phyloP scores from a whole-genome alignment of 2,888 invertebrate genomes.

The Nowickia ferox region DNA sequence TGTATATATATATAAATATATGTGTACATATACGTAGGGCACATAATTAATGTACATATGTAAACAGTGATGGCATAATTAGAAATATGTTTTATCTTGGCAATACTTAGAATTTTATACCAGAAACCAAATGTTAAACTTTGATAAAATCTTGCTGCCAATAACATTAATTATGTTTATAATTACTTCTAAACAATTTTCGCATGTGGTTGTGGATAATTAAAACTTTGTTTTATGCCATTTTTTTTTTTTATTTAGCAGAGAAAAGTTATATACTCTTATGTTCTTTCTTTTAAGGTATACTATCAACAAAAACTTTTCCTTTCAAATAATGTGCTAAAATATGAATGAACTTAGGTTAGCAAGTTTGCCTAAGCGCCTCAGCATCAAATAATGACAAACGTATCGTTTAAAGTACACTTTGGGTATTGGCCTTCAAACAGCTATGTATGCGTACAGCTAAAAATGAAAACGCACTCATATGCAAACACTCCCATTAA shows the following conservation, averaged over 20 bases:
- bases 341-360: no score
- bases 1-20: not conserved
- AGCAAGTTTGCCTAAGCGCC: no score
- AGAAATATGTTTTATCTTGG: not conserved
- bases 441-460: no score
- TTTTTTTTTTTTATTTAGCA: not conserved
- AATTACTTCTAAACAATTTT: not conserved
- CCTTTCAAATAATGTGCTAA: no score
- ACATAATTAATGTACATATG: not conserved
- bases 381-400: no score
- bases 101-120: not conserved
- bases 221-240: not conserved
- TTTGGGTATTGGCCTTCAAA: no score
- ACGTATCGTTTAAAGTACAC: no score
- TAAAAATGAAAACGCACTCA: no score
- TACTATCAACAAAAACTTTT: no score
- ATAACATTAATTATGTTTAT: not conserved
- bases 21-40: not conserved
- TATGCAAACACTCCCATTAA: no score
- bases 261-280: no score
- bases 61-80: slow-evolving; percentile 1
- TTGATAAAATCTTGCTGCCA: slow-evolving; percentile 3
- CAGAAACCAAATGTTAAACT: not conserved
- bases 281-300: no score
- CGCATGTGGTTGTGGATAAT: not conserved